Conservation (phyloP, 1,140 invertebrate species). For the Spodoptera frugiperda region DNA sequence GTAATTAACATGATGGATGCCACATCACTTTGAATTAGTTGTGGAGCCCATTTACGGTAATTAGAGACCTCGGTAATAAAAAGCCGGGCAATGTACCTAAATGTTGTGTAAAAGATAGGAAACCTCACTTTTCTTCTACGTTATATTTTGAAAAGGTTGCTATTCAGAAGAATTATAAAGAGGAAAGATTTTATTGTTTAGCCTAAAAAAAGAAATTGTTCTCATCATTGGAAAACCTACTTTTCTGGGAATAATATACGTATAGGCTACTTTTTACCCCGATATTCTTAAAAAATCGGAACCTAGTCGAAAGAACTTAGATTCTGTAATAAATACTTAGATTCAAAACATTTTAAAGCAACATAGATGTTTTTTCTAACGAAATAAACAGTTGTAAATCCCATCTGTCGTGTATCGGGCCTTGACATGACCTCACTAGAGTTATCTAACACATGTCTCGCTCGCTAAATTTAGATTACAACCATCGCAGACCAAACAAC, state of each 20-base stretch:
- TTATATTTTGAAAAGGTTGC: neutral
- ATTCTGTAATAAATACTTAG: too few relatives aligned
- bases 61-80: constrained; percentile 12
- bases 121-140: neutral
- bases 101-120: neutral
- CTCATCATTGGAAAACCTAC: too few relatives aligned
- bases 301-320: too few relatives aligned
- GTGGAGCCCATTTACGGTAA: neutral
- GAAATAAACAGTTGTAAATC: constrained; percentile 36
- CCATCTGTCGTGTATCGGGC: constrained; percentile 28
- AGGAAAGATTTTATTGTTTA: too few relatives aligned
- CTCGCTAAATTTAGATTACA: constrained; percentile 42
- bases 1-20: constrained; percentile 20
- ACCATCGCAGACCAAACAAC: constrained; percentile 43
- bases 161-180: neutral
- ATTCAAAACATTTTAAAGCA: neutral
- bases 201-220: too few relatives aligned
- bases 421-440: constrained; percentile 46
- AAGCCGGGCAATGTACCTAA: neutral
- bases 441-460: constrained; percentile 46
- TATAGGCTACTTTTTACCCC: too few relatives aligned
- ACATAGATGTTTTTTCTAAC: constrained; percentile 6
- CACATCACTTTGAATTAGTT: constrained; percentile 9
- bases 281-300: too few relatives aligned
- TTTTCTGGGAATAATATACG: too few relatives aligned